These are phyloP conservation scores for Lasioglossum albipes DNA, from an alignment of 1,140 invertebrate genomes.

Conservation along the genomic window DNA sequence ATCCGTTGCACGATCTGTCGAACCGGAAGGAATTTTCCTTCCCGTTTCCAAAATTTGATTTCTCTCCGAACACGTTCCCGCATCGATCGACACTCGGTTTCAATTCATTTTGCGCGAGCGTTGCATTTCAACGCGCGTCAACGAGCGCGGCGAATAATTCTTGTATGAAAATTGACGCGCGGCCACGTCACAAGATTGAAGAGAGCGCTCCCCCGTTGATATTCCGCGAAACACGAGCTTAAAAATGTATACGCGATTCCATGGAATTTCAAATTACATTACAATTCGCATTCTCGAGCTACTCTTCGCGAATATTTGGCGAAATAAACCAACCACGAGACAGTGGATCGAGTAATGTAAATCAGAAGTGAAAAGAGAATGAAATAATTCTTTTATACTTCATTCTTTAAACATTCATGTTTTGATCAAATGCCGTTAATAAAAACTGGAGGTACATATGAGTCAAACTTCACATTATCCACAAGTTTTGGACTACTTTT, in stretches of 20 bases:
- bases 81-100: background rate
- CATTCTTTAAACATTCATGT: no score
- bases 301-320: no score
- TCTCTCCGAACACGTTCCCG: background rate
- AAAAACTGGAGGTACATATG: no score
- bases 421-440: no score
- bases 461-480: no score
- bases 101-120: constrained; percentile 27
- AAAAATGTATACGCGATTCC: constrained; percentile 18
- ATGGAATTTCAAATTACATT: constrained; percentile 10
- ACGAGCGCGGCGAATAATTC: constrained; percentile 15
- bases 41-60: background rate
- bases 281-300: background rate
- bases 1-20: no score
- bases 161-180: constrained; percentile 27
- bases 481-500: no score
- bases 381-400: no score
- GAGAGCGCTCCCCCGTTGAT: background rate
- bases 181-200: constrained; percentile 15
- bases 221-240: constrained; percentile 9
- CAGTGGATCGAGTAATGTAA: no score
- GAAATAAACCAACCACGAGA: no score
- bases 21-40: background rate
- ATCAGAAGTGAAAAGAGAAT: no score
- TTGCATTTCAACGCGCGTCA: background rate